phyloP scores from a whole-genome alignment of 2,797 vertebrate genomes.

The Lutjanus campechanus region DNA sequence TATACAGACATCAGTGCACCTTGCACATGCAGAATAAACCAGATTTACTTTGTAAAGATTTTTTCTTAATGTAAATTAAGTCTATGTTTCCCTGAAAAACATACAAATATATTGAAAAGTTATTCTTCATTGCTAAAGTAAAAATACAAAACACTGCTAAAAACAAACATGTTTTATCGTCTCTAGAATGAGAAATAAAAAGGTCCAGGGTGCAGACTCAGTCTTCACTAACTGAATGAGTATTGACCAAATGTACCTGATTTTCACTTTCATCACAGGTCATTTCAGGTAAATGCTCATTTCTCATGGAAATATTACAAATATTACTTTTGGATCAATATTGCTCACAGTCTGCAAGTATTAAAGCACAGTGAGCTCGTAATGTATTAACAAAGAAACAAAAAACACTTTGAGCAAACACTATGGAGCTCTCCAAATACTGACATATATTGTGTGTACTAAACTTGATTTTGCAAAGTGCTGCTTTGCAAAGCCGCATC shows the following conservation, averaged over 20 bases:
- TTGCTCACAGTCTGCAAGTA: too few species aligned
- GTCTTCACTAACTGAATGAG: not conserved
- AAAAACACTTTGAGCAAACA: not conserved
- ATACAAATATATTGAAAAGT: not conserved
- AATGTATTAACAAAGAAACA: not conserved
- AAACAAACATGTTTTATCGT: not conserved
- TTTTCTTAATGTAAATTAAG: too few species aligned
- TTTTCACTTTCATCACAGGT: not conserved
- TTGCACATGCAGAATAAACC: not conserved
- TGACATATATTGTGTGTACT: not conserved
- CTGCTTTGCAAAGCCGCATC: not conserved
- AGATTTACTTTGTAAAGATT: not conserved
- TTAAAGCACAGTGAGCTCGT: not conserved
- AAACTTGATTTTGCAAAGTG: not conserved
- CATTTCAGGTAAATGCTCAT: not conserved
- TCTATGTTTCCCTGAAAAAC: too few species aligned
- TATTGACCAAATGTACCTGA: not conserved
- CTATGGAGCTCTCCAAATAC: not conserved
- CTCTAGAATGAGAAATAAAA: not conserved
- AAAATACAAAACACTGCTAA: not conserved
- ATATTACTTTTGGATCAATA: too few species aligned
- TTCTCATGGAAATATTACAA: not conserved
- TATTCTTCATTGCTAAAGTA: not conserved
- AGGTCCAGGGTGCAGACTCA: not conserved
- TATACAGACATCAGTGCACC: not conserved